phyloP scores from a whole-genome alignment of 53 echinoderm and acorn worm species.

The Arbacia lixula region DNA sequence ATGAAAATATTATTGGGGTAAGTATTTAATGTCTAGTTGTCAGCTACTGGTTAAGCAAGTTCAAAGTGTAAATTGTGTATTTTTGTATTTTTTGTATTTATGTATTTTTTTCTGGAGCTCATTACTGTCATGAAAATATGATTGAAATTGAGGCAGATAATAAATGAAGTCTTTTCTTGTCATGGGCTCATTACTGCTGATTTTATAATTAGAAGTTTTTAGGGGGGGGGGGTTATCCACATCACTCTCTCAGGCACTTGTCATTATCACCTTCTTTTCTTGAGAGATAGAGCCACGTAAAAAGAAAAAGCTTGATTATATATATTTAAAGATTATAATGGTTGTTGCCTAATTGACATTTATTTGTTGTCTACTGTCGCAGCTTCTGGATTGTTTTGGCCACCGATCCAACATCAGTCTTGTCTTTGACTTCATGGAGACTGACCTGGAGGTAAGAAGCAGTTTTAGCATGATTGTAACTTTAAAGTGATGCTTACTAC shows the following conservation, averaged over 20 bases:
- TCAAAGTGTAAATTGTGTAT: background rate
- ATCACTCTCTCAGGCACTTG: too few relatives aligned
- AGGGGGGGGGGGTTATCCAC: too few relatives aligned
- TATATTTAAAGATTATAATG: too few relatives aligned
- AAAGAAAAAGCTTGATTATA: too few relatives aligned
- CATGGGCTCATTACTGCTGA: background rate
- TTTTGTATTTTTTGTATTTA: background rate
- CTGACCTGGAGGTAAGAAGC: constrained; percentile 83
- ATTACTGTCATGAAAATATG: background rate
- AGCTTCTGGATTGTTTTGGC: constrained; percentile 97
- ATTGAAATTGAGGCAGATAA: background rate
- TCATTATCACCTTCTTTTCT: too few relatives aligned
- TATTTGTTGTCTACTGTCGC: background rate
- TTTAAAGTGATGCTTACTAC: background rate
- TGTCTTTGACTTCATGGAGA: constrained; percentile 98
- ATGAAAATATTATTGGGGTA: constrained; percentile 97
- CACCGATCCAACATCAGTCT: constrained; percentile 95
- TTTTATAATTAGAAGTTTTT: too few relatives aligned
- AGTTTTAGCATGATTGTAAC: background rate
- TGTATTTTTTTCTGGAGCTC: background rate
- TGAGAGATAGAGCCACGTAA: too few relatives aligned
- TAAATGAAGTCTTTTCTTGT: background rate
- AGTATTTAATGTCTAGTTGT: constrained; percentile 1
- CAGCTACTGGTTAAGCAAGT: background rate
- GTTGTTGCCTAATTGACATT: too few relatives aligned